Evolutionary conservation across 2,888 invertebrate genomes (phyloP), one percentile per base, ranked within the genome.

Genomic region (Phortica okadai): DNA sequence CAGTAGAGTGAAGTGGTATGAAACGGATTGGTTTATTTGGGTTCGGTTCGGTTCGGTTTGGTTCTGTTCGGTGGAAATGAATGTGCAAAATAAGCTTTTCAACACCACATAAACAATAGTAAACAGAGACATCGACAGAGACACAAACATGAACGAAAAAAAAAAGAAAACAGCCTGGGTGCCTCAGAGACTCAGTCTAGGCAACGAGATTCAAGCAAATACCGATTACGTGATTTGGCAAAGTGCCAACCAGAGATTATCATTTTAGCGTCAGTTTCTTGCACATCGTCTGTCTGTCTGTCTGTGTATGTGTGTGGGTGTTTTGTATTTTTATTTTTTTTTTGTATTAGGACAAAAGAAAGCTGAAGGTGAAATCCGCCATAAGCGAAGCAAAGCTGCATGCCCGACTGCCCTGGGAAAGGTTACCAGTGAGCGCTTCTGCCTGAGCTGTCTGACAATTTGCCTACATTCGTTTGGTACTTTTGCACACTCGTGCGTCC

Each of bases 171-270:
- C 4, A 64, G 6, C 21, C 50, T 50, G 50, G 14, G 50, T 50
- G 50, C 10, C 50, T 50, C 50, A 50, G 50, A 50, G 50, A 50
- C 50, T 14, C 10, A 50, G 50, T 6, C 10, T 50, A 8, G 69
- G 8, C 14, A 50, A 50, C 70, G 14, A 56, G 56, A 56, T 72
- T 54, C n/a, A 84, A 86, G 88, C 88, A 84, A 85, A 84, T 84
- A 78, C 75, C 81, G 88, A 87, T 86, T 88, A 87, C 87, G 84
- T 86, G 85, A 86, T 88, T 86, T 86, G 85, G 85, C 88, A 84
- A 80, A 78, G n/a, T 70, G 75, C 75, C 75, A 75, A 45, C 42
- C 25, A 33, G 62, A 74, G 64, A 58, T 74, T 54, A 72, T 50
- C 42, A n/a, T 59, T 16, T 7, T 59, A 16, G 59, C 59, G n/a